Conservation (phyloP, 2,113 vertebrate species). For the Sylvicapra grimmia region DNA sequence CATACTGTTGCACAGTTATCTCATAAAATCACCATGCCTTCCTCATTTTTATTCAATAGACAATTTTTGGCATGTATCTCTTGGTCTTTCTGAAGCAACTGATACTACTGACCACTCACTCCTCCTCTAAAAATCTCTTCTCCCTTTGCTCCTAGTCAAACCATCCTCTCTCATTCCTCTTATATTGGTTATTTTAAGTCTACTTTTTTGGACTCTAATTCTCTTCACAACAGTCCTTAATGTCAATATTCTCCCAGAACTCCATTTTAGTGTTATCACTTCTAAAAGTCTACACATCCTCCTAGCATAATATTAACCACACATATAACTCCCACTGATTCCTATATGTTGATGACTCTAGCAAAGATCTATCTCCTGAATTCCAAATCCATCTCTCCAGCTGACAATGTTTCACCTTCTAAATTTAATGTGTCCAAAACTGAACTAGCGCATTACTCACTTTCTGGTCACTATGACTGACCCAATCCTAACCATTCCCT, state of each 20-base stretch:
- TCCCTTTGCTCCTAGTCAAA: background rate
- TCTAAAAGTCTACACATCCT: background rate
- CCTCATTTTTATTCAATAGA: background rate
- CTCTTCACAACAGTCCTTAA: background rate
- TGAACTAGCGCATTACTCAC: background rate
- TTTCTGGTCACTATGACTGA: background rate
- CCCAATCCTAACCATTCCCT: background rate
- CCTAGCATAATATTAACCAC: background rate
- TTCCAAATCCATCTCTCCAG: background rate
- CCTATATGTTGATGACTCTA: background rate
- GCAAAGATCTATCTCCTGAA: background rate
- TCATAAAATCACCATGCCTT: background rate
- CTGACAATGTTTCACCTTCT: background rate
- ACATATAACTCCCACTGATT: background rate
- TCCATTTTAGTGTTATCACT: background rate
- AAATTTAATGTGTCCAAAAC: background rate
- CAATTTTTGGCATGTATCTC: background rate
- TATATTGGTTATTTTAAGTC: background rate
- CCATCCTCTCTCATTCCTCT: background rate
- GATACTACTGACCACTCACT: background rate
- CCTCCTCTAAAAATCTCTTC: background rate
- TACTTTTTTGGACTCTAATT: background rate
- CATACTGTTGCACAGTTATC: background rate
- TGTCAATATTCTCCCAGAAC: background rate
- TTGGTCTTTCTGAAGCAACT: background rate